Evolutionary conservation across 1,140 invertebrate genomes (phyloP), one percentile per base, ranked within the genome.

Genomic region (Maniola jurtina): DNA sequence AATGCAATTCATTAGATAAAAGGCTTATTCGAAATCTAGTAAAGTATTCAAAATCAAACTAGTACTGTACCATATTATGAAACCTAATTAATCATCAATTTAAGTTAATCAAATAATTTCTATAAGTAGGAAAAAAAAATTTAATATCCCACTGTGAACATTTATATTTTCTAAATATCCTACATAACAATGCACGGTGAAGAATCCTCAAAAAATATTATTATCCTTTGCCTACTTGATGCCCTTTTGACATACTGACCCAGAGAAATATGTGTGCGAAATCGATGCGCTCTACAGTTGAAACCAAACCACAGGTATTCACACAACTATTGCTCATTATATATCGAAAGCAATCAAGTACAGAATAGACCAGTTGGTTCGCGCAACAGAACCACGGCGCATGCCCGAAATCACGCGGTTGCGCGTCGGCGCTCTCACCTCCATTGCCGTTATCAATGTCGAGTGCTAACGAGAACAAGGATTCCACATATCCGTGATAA

Each of bases 281-380:
- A 84, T 86, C 80, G 75, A 86, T 86, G 73, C 69, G 65, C 63
- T 65, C 33, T 71, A 66, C 73, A 78, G 72, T 75, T 81, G 73
- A 63, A 61, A 64, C 34, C 68, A 72, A 71, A 71, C 70, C 42
- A 80, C 76, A 77, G 78, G 73, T 76, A 52, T 61, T 68, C 45
- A 50, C 71, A 69, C 45, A 73, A 15, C 10, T 38, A 65, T 57
- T 70, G 57, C 59, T 70, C 68, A 58, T 68, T 48, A 13, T 56
- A 55, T 65, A 61, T 65, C 60, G 67, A 73, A 69, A 70, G 56
- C 67, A 71, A 55, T 38, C 58, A 61, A 45, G 59, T 50, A n/a
- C 56, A 42, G 47, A 64, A 45, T 45, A 33, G 42, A 47, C 16
- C 71, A 85, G 80, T 83, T 55, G 56, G 35, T 54, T 42, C 64